Base-by-base conservation (phyloP, 2,888 invertebrate species). In the Cyrtodaria siliqua region DNA sequence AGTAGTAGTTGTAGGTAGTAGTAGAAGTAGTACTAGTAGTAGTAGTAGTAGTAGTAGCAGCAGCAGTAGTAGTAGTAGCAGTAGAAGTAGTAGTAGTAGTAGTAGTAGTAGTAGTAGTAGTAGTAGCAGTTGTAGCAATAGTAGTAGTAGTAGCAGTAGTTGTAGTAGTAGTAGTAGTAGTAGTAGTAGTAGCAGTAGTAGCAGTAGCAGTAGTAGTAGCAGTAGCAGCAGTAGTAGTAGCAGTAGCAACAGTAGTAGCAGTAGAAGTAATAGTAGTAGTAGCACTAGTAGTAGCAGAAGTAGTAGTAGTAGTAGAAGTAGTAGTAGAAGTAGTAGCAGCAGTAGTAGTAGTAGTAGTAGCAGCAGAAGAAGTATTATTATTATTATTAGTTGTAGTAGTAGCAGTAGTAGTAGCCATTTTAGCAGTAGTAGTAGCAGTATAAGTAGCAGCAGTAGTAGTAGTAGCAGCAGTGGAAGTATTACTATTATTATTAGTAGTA, bases 11-110 rank as follows among this genome's bases (percentile, higher is more conserved):
- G n/a, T n/a, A n/a, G n/a, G n/a, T n/a, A n/a, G n/a, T n/a, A n/a
- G n/a, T n/a, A n/a, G 61, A 6, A 61, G 61, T 24, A 47, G 61
- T 9, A 49, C 29, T 24, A 49, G 47, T 12, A 61, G 49, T 49
- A 61, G 47, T 61, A 61, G 61, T 29, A 61, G 49, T 26, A 47
- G 49, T n/a, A 47, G 61, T 47, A 61, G 49, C 27, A 26, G 49
- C 23, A 61, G 27, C 14, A 61, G 61, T 29, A 47, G 61, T 49
- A 47, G 49, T 29, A 61, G 49, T 26, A 26, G 47, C 26, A 61
- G 61, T 61, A 61, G 49, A 49, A 49, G 49, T 47, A 61, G 61
- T 47, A 61, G 61, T 49, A 61, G 61, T 55, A n/a, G n/a, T n/a
- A n/a, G n/a, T n/a, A n/a, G n/a, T n/a, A n/a, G n/a, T n/a, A n/a